Conservation (phyloP, 2,113 vertebrate species). For the Pachypanchax playfairii region DNA sequence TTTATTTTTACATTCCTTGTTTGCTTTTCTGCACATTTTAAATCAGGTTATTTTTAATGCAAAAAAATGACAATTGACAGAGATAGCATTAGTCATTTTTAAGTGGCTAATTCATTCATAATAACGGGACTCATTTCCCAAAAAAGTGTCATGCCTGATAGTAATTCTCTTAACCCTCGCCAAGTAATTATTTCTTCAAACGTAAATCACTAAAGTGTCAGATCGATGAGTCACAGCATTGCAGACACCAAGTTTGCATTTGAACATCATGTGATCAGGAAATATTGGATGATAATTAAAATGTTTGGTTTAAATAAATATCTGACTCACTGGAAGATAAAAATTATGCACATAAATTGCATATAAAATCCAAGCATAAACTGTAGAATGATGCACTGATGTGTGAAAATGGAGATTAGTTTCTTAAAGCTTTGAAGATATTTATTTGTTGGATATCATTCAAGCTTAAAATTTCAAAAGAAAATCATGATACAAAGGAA, state of each 20-base stretch:
- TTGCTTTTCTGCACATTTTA: too few species aligned
- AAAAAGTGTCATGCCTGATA: background rate
- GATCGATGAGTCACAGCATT: background rate
- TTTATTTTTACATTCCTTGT: too few species aligned
- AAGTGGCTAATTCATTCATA: background rate
- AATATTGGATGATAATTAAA: too few species aligned
- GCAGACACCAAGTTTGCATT: background rate
- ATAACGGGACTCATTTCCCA: background rate
- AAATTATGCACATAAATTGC: too few species aligned
- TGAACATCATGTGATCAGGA: background rate
- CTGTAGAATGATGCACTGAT: background rate
- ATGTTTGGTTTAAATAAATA: too few species aligned
- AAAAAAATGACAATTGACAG: background rate
- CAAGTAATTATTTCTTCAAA: background rate
- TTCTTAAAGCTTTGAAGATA: background rate
- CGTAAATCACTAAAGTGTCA: background rate
- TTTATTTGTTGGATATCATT: too few species aligned
- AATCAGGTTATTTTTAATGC: background rate
- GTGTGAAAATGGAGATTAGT: background rate
- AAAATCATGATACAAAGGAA: too few species aligned
- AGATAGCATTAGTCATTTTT: background rate
- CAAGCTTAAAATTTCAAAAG: too few species aligned
- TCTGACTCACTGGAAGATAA: too few species aligned
- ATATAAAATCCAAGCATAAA: too few species aligned
- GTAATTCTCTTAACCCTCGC: background rate